Conservation (phyloP, 2,888 invertebrate species). For the Drosophila neonasuta region DNA sequence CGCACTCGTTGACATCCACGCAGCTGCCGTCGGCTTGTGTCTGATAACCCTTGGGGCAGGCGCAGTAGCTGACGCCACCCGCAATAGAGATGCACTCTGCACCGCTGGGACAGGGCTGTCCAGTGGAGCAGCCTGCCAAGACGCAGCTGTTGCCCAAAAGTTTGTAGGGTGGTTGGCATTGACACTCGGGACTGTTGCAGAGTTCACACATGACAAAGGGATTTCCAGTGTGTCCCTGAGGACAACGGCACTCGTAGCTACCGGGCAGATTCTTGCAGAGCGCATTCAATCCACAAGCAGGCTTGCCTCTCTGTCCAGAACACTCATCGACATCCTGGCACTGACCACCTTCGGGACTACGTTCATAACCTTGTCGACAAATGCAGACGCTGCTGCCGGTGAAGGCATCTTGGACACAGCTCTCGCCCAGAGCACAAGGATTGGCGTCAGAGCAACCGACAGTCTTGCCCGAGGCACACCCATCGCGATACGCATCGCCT, state of each 20-base stretch:
- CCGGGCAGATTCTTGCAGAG: constrained; percentile 96
- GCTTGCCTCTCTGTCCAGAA: constrained; percentile 87
- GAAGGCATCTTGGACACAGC: constrained; percentile 90
- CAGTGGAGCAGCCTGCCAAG: constrained; percentile 90
- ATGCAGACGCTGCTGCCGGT: constrained; percentile 92
- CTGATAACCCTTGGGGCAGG: constrained; percentile 93
- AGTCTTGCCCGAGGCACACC: constrained; percentile 86
- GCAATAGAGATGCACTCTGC: constrained; percentile 95
- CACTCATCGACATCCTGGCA: constrained; percentile 95
- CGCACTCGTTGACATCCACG: constrained; percentile 91
- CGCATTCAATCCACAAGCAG: constrained; percentile 93
- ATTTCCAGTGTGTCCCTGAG: constrained; percentile 93
- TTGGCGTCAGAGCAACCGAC: constrained; percentile 88
- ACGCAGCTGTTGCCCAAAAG: constrained; percentile 92
- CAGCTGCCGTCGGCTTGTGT: constrained; percentile 91
- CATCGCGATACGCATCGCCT: constrained; percentile 91
- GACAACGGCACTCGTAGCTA: constrained; percentile 96
- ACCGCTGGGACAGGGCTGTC: constrained; percentile 91
- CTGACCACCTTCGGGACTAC: constrained; percentile 88
- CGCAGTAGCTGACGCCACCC: constrained; percentile 95
- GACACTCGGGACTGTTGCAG: constrained; percentile 91
- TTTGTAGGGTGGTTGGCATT: constrained; percentile 94
- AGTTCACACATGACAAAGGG: constrained; percentile 93
- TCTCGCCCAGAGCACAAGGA: constrained; percentile 92
- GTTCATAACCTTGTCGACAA: constrained; percentile 93